Percentiles rank a stretch among this genome's conserved stretches.
Conservation (phyloP, 2,888 invertebrate species). For the Erynnis tages region DNA sequence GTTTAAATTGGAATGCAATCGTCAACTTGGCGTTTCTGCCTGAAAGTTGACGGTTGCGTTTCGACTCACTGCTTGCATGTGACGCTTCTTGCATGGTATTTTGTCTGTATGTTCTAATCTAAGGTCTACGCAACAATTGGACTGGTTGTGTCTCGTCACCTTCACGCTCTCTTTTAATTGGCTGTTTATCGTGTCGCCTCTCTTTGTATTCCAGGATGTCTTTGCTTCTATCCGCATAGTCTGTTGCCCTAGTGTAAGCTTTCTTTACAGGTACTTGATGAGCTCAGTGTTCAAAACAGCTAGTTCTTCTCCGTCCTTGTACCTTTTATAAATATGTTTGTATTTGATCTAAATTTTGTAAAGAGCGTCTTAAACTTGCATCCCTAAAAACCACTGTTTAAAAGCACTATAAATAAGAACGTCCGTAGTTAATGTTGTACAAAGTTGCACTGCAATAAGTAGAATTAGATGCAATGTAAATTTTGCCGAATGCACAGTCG, state of each 20-base stretch:
- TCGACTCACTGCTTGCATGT: slow-evolving; percentile 56
- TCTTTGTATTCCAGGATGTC: slow-evolving; percentile 50
- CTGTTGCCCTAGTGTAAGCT: slow-evolving; percentile 48
- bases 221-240: slow-evolving; percentile 64
- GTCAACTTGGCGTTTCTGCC: slow-evolving; percentile 40
- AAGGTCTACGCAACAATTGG: slow-evolving; percentile 55
- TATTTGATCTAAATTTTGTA: slow-evolving; percentile 24
- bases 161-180: slow-evolving; percentile 60
- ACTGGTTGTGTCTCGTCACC: slow-evolving; percentile 72
- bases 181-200: slow-evolving; percentile 57
- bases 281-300: slow-evolving; percentile 25
- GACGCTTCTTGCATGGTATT: slow-evolving; percentile 64
- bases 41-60: slow-evolving; percentile 46
- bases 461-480: slow-evolving; percentile 41
- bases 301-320: slow-evolving; percentile 5
- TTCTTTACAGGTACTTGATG: slow-evolving; percentile 46
- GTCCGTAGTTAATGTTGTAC: slow-evolving; percentile 25
- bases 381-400: slow-evolving; percentile 22
- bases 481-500: slow-evolving; percentile 36
- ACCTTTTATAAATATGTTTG: slow-evolving; percentile 33
- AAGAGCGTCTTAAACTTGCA: slow-evolving; percentile 27
- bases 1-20: slow-evolving; percentile 36
- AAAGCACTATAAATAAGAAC: slow-evolving; percentile 22
- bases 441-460: slow-evolving; percentile 34
- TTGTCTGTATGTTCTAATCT: slow-evolving; percentile 24